Percentiles rank a stretch among this genome's conserved stretches.
Conservation (phyloP, 2,797 vertebrate genomes). For the Tarsius wallacei region DNA sequence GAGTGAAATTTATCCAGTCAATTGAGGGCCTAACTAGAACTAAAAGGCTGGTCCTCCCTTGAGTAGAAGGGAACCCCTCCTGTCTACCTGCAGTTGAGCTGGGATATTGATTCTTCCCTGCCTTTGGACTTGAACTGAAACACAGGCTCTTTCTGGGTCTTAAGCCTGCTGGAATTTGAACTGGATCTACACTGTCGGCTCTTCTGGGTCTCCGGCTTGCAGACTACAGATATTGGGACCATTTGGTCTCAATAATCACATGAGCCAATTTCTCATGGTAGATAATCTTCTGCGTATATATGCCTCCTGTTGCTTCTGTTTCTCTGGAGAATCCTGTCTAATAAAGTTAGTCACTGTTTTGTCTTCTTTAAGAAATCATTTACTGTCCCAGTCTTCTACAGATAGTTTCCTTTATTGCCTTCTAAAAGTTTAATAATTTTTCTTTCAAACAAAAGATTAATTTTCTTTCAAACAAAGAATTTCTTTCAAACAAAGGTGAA, state of each 20-base stretch:
- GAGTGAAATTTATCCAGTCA: neutral
- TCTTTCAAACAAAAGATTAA: neutral
- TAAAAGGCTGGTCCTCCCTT: neutral
- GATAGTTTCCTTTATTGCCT: neutral
- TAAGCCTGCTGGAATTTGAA: neutral
- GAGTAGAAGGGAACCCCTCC: neutral
- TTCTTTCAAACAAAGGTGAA: neutral
- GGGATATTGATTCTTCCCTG: neutral
- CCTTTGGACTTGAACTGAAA: neutral
- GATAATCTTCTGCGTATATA: neutral
- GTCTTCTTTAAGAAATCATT: constrained; percentile 21
- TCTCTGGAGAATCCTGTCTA: neutral
- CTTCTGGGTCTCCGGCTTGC: neutral
- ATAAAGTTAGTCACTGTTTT: neutral
- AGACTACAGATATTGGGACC: neutral
- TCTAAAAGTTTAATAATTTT: neutral
- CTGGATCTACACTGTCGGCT: neutral
- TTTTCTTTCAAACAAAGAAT: neutral
- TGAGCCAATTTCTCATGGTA: neutral
- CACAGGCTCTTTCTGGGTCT: neutral
- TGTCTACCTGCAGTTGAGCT: neutral
- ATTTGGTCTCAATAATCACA: neutral
- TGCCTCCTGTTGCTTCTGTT: neutral
- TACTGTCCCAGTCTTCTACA: neutral
- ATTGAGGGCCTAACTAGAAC: neutral